phyloP scores from a whole-genome alignment of 2,113 vertebrate species.

The Parus major region DNA sequence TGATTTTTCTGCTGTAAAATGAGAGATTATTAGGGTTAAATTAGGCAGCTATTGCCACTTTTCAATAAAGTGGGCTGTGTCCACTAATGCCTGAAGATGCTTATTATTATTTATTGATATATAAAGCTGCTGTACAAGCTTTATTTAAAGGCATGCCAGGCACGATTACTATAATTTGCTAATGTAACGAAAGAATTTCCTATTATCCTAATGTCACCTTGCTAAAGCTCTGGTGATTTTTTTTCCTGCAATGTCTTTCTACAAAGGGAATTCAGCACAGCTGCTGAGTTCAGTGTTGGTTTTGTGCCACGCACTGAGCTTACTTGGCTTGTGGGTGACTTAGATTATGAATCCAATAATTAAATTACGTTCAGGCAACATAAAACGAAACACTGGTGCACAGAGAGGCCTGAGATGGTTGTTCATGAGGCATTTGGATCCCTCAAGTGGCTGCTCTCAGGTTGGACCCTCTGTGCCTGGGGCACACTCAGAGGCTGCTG shows the following conservation, averaged over 20 bases:
- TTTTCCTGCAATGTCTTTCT: neutral
- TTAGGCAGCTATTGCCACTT: neutral
- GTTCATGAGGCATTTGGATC: neutral
- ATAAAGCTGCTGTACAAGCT: neutral
- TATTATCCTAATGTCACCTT: conserved; percentile 22
- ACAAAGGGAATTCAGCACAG: neutral
- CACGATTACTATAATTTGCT: conserved; percentile 36
- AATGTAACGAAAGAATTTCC: neutral
- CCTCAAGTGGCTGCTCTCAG: neutral
- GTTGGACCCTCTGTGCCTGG: neutral
- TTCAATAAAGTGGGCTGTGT: neutral
- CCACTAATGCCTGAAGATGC: conserved; percentile 2
- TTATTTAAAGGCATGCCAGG: conserved; percentile 9
- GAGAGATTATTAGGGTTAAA: neutral
- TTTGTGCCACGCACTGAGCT: neutral
- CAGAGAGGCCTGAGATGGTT: neutral
- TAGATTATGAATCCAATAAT: neutral
- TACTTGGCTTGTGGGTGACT: neutral
- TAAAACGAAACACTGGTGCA: neutral
- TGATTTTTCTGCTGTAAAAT: neutral
- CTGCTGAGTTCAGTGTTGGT: neutral
- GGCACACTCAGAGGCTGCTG: neutral
- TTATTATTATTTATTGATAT: conserved; percentile 51
- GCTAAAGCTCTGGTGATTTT: neutral
- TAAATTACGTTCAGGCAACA: neutral